These are phyloP conservation scores for Misgurnus mizolepis DNA, from an alignment of 2,113 vertebrate species.

Conservation along the genomic window DNA sequence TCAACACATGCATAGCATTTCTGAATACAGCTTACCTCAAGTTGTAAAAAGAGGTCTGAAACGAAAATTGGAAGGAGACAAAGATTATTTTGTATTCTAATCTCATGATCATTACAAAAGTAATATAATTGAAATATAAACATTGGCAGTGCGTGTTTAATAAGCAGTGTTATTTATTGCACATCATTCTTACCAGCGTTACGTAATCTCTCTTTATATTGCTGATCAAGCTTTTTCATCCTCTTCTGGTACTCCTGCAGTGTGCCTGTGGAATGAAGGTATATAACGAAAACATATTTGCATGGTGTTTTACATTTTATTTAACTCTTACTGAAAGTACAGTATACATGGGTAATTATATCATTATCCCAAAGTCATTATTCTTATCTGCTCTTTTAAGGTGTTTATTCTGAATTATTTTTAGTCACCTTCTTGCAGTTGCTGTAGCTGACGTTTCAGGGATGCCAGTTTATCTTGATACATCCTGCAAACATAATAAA, in stretches of 20 bases:
- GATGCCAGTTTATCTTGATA: constrained; percentile 98
- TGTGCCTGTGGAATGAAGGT: constrained; percentile 76
- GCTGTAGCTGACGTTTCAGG: constrained; percentile 92
- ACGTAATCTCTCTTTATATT: constrained; percentile 95
- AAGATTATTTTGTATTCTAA: neutral
- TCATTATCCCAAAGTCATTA: too few species aligned
- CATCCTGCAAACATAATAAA: constrained; percentile 80
- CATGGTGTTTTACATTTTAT: too few species aligned
- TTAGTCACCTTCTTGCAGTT: constrained; percentile 90
- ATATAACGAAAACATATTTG: neutral
- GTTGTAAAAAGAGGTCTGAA: constrained; percentile 93
- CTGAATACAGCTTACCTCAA: constrained; percentile 82
- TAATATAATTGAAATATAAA: neutral
- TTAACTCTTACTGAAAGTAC: neutral
- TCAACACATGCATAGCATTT: neutral
- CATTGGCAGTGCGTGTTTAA: neutral
- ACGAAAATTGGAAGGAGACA: neutral
- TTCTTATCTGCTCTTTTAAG: too few species aligned
- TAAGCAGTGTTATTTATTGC: neutral
- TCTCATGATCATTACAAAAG: too few species aligned
- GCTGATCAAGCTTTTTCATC: constrained; percentile 98
- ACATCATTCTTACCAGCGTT: constrained; percentile 82
- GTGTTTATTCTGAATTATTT: neutral
- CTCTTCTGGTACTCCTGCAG: constrained; percentile 98
- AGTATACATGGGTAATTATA: too few species aligned